phyloP scores from a whole-genome alignment of 2,888 invertebrate species.

The Ormyrus rosae region DNA sequence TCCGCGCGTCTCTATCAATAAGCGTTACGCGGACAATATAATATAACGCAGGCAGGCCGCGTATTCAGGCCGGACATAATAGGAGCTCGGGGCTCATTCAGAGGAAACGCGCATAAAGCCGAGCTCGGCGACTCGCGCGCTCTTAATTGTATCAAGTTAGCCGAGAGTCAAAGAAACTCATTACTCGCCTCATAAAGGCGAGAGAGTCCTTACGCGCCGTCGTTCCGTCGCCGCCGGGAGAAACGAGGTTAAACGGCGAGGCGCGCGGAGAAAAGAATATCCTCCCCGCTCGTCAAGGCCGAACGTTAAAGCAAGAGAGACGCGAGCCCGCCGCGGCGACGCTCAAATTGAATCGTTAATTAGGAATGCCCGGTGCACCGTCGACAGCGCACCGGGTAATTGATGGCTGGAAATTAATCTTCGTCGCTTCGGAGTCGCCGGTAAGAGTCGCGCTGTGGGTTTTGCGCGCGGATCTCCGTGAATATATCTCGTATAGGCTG shows the following conservation, averaged over 20 bases:
- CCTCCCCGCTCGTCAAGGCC: constrained; percentile 8
- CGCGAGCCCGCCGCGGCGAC: background rate
- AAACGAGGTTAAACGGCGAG: constrained; percentile 27
- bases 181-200: constrained; percentile 31
- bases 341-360: constrained; percentile 53
- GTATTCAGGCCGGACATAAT: constrained; percentile 22
- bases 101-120: background rate
- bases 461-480: too few relatives aligned
- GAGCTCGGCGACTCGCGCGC: background rate
- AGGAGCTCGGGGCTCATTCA: constrained; percentile 11
- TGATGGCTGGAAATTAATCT: constrained; percentile 43
- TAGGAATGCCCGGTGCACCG: background rate
- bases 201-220: background rate
- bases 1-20: too few relatives aligned
- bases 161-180: constrained; percentile 21
- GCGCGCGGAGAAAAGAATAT: background rate
- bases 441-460: too few relatives aligned
- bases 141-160: constrained; percentile 25
- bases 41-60: background rate
- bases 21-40: too few relatives aligned
- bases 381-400: constrained; percentile 7
- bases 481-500: too few relatives aligned
- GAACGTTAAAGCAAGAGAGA: background rate
- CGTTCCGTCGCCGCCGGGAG: background rate
- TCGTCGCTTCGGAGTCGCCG: background rate